Conservation (phyloP, 2,888 invertebrate genomes). For the Cheilosia pagana region DNA sequence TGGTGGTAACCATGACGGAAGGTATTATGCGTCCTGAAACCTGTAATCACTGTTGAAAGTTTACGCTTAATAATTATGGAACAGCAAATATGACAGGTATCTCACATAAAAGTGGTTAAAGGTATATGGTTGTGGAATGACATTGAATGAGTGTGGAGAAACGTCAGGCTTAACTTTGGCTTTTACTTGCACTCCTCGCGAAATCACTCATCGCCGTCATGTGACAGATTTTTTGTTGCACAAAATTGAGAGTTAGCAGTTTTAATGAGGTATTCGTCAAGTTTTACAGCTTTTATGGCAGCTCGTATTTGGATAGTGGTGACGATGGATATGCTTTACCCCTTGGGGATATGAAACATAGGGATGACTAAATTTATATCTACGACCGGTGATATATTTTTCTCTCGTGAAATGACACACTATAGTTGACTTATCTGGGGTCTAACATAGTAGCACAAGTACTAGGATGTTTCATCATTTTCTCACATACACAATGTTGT, state of each 20-base stretch:
- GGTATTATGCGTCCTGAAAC: slow-evolving; percentile 11
- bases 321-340: slow-evolving; percentile 25
- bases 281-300: slow-evolving; percentile 37
- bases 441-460: slow-evolving; percentile 3
- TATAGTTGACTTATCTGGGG: slow-evolving; percentile 1
- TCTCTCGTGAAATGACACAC: neutral
- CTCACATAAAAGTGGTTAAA: slow-evolving; percentile 43
- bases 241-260: slow-evolving; percentile 57
- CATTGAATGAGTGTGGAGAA: slow-evolving; percentile 15
- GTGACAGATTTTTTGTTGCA: slow-evolving; percentile 54
- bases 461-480: slow-evolving; percentile 12
- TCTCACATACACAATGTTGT: neutral
- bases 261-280: slow-evolving; percentile 68
- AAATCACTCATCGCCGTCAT: slow-evolving; percentile 58
- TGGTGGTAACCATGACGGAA: slow-evolving; percentile 23
- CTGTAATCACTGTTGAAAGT: slow-evolving; percentile 62
- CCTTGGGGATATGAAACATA: slow-evolving; percentile 9
- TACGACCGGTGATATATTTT: slow-evolving; percentile 9
- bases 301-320: slow-evolving; percentile 38
- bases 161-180: slow-evolving; percentile 9
- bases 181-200: slow-evolving; percentile 5
- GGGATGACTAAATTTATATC: slow-evolving; percentile 2
- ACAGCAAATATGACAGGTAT: slow-evolving; percentile 60
- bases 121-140: slow-evolving; percentile 21
- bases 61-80: slow-evolving; percentile 64